A percentile compares a stretch with the other conserved stretches of the same genome.
These are phyloP conservation scores for Pica pica DNA, from an alignment of 2,113 vertebrate species.

Conservation along the genomic window DNA sequence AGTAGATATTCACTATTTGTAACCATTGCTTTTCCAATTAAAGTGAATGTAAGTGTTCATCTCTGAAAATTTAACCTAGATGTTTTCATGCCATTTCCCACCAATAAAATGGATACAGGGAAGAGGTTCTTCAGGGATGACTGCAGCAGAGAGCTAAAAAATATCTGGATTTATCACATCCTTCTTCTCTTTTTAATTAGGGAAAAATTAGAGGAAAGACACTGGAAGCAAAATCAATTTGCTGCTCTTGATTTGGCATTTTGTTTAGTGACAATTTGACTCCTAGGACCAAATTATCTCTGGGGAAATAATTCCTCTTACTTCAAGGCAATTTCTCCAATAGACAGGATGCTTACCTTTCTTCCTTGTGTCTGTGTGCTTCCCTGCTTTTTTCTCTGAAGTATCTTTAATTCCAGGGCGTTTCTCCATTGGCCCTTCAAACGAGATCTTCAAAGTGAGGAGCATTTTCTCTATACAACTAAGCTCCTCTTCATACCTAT, in stretches of 20 bases:
- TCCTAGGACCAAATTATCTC: slow-evolving; percentile 6
- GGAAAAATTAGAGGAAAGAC: not conserved
- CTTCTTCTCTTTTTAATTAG: slow-evolving; percentile 49
- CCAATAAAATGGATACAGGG: not conserved
- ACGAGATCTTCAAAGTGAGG: not conserved
- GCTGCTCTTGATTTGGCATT: slow-evolving; percentile 10
- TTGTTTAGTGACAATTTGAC: slow-evolving; percentile 29
- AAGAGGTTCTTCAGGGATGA: not conserved
- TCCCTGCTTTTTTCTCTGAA: not conserved
- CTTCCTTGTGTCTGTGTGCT: not conserved
- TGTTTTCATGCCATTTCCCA: not conserved
- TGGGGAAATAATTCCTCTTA: slow-evolving; percentile 32
- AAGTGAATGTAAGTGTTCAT: not conserved
- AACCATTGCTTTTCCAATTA: not conserved
- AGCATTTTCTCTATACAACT: not conserved
- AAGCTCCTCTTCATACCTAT: not conserved
- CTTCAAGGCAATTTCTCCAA: not conserved
- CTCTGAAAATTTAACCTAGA: not conserved
- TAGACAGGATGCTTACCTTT: not conserved
- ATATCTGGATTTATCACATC: not conserved
- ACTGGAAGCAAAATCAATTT: slow-evolving; percentile 44
- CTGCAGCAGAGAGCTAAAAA: not conserved
- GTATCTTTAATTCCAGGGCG: not conserved
- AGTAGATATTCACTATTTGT: not conserved
- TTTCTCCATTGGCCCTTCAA: not conserved